Evolutionary conservation across 2,797 vertebrate genomes (phyloP), one percentile per base, ranked within the genome.

Genomic region (Florisuga fusca): DNA sequence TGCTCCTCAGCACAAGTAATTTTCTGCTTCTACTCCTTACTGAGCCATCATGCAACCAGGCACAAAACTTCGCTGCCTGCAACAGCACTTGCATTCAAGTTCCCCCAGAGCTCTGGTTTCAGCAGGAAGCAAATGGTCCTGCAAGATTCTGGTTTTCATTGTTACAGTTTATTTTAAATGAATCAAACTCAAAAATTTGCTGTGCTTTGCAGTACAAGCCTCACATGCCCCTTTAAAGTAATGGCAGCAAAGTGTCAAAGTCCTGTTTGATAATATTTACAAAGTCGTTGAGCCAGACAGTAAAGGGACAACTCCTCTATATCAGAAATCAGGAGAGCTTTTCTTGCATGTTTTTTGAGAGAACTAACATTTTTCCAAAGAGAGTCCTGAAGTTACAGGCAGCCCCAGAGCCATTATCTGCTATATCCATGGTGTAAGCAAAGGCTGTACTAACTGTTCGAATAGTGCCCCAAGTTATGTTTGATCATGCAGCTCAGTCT

Each of bases 21-120:
- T 41, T 72, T 83, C 82, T 92, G 21, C 66, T 63, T 66, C 48
- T 22, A 22, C 29, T 95, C 36, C 51, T 66, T 51, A 50, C 57
- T 16, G 18, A 81, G 55, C 89, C 63, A 41, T 41, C 75, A 31
- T 2, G 1, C 23, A 87, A 48, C 53, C 57, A 53, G 0, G 0
- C 27, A 57, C n/a, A 77, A 59, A 92, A 41, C 75, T 59, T 59
- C 33, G 25, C 58, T 66, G 69, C 53, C 43, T 75, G 43, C 22
- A 72, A 29, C 46, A 73, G 17, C 1, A 0, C 38, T 87, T 41
- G 29, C 33, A 36, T 67, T 45, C 38, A 25, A 48, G 18, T 55
- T 89, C 87, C 55, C 78, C 71, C 21, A 80, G 61, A 68, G 54
- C 62, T 85, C 81, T 50, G 34, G 15, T 74, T 92, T 68, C 91